A percentile compares a stretch with the other conserved stretches of the same genome.
Evolutionary conservation across 92 coral and sea anemone genomes (phyloP).

Genomic region (Micromussa lordhowensis): DNA sequence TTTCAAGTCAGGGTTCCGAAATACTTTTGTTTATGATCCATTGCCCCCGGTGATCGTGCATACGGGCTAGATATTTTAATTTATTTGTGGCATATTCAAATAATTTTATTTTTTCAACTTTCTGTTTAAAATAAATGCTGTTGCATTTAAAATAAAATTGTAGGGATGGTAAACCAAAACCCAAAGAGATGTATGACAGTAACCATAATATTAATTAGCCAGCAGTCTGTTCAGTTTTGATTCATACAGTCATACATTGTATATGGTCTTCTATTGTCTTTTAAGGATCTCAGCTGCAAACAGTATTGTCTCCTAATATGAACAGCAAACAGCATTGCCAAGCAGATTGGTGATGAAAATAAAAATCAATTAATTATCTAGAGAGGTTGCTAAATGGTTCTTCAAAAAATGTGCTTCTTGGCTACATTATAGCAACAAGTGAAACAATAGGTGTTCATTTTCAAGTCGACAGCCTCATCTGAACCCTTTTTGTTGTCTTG

Average conservation of each 20-base stretch:
- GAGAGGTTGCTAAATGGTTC: too few relatives aligned
- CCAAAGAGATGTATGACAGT: not conserved
- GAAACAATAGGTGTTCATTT: too few relatives aligned
- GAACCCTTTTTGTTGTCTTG: too few relatives aligned
- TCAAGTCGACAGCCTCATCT: too few relatives aligned
- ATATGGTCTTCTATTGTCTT: not conserved
- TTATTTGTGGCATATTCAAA: not conserved
- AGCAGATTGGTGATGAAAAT: too few relatives aligned
- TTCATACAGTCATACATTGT: too few relatives aligned
- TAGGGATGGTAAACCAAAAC: not conserved
- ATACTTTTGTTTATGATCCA: not conserved
- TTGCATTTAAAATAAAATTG: not conserved
- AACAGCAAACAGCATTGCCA: too few relatives aligned
- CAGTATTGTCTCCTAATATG: too few relatives aligned
- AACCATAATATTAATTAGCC: not conserved
- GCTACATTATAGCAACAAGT: too few relatives aligned
- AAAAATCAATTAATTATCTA: too few relatives aligned
- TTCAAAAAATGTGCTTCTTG: too few relatives aligned
- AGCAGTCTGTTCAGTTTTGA: not conserved
- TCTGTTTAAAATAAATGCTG: not conserved
- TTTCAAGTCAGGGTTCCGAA: not conserved
- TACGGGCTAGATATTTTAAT: not conserved
- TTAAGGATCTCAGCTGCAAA: too few relatives aligned
- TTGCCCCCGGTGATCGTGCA: constrained; percentile 37
- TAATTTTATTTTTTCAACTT: not conserved